phyloP scores from a whole-genome alignment of 2,113 vertebrate species.

The Balaenoptera acutorostrata region DNA sequence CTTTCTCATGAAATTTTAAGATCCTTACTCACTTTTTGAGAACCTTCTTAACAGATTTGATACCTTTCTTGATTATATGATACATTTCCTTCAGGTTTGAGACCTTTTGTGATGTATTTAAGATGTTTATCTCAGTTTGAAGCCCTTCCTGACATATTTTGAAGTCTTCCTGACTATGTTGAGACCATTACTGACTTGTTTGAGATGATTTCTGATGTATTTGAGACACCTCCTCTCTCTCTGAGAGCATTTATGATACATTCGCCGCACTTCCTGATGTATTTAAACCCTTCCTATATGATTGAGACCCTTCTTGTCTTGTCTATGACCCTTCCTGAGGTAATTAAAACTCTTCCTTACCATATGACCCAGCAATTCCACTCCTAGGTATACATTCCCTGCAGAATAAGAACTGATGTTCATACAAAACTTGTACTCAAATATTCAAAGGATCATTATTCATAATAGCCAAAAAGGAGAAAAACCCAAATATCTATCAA shows the following conservation, averaged over 20 bases:
- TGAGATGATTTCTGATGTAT: background rate
- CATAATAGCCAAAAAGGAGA: background rate
- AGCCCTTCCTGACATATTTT: background rate
- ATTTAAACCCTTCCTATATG: background rate
- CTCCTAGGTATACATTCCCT: background rate
- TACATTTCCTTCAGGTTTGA: background rate
- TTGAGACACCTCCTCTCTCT: background rate
- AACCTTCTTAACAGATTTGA: background rate
- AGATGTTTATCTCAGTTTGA: background rate
- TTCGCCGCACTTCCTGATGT: background rate
- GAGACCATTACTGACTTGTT: background rate
- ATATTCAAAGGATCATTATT: background rate
- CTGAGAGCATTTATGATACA: conserved; percentile 1
- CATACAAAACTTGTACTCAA: conserved; percentile 34
- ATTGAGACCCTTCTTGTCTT: conserved; percentile 13
- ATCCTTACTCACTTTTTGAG: background rate
- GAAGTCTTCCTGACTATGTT: background rate
- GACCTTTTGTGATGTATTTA: background rate
- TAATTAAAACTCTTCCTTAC: conserved; percentile 21
- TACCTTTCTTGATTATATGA: background rate
- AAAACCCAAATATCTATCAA: background rate
- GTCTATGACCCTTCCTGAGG: background rate
- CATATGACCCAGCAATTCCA: background rate
- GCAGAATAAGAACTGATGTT: background rate
- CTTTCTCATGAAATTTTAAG: conserved; percentile 6